These are phyloP conservation scores for Teleiodes luculella DNA, from an alignment of 2,888 invertebrate species.

Conservation along the genomic window DNA sequence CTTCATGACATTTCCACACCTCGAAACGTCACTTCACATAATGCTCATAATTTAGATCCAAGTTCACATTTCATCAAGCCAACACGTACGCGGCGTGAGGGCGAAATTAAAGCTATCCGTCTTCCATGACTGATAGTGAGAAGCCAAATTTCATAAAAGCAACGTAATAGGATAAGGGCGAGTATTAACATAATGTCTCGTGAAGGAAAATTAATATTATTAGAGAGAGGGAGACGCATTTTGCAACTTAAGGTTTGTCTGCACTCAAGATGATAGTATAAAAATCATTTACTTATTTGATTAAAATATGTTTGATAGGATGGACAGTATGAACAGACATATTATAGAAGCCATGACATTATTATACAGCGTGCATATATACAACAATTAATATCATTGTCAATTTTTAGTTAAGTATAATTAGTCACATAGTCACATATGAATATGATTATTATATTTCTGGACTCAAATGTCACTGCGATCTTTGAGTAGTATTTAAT, in stretches of 20 bases:
- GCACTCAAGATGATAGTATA: too few relatives aligned
- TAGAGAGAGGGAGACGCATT: neutral
- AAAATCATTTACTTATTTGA: too few relatives aligned
- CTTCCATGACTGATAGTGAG: slow-evolving; percentile 15
- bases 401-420: too few relatives aligned
- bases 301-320: too few relatives aligned
- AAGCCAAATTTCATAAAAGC: slow-evolving; percentile 21
- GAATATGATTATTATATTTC: too few relatives aligned
- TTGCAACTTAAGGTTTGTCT: neutral
- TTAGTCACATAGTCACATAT: too few relatives aligned
- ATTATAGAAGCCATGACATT: too few relatives aligned
- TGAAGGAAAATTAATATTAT: neutral
- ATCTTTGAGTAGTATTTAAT: too few relatives aligned
- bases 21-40: slow-evolving; percentile 1
- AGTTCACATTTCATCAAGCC: slow-evolving; percentile 9
- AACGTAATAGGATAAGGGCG: slow-evolving; percentile 5
- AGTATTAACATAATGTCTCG: slow-evolving; percentile 6
- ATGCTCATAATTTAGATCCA: slow-evolving; percentile 5
- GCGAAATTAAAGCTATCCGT: slow-evolving; percentile 27
- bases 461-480: too few relatives aligned
- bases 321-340: too few relatives aligned
- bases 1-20: neutral
- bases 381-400: too few relatives aligned
- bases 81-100: slow-evolving; percentile 7
- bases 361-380: too few relatives aligned